Conservation (phyloP, 2,888 invertebrate species). For the Camptogramma bilineatum region DNA sequence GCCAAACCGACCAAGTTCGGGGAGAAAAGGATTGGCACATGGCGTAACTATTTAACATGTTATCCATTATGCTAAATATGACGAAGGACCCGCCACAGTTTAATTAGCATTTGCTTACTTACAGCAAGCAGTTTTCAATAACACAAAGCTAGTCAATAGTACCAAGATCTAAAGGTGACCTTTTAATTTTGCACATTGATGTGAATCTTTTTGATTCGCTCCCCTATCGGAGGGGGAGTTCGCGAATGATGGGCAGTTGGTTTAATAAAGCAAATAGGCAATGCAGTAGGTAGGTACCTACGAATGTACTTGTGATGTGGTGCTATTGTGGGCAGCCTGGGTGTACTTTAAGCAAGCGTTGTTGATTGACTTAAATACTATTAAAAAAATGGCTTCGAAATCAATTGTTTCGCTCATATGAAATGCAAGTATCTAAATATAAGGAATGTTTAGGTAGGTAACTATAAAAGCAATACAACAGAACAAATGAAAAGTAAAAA, state of each 20-base stretch:
- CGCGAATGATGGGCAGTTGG: constrained; percentile 30
- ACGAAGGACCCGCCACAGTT: background rate
- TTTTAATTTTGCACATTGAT: constrained; percentile 41
- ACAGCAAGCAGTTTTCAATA: background rate
- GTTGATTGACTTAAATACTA: too few relatives aligned
- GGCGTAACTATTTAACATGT: constrained; percentile 5
- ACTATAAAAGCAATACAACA: too few relatives aligned
- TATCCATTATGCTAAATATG: constrained; percentile 4
- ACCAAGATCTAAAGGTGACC: constrained; percentile 26
- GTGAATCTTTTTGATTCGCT: constrained; percentile 48
- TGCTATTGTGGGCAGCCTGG: background rate
- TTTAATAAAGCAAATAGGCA: constrained; percentile 33
- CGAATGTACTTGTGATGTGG: background rate
- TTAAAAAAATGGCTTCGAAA: too few relatives aligned
- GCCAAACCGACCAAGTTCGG: constrained; percentile 20
- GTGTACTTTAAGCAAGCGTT: background rate
- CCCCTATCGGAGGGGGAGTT: constrained; percentile 38
- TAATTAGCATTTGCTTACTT: background rate
- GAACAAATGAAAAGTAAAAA: too few relatives aligned
- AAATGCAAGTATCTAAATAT: too few relatives aligned
- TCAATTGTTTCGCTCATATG: too few relatives aligned
- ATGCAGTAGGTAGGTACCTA: constrained; percentile 5
- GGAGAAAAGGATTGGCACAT: constrained; percentile 17
- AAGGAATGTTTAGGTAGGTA: too few relatives aligned
- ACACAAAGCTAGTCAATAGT: constrained; percentile 10